A percentile compares a stretch with the other conserved stretches of the same genome.
These are phyloP conservation scores for Onychomys torridus DNA, from an alignment of 2,797 vertebrate species.

Conservation along the genomic window DNA sequence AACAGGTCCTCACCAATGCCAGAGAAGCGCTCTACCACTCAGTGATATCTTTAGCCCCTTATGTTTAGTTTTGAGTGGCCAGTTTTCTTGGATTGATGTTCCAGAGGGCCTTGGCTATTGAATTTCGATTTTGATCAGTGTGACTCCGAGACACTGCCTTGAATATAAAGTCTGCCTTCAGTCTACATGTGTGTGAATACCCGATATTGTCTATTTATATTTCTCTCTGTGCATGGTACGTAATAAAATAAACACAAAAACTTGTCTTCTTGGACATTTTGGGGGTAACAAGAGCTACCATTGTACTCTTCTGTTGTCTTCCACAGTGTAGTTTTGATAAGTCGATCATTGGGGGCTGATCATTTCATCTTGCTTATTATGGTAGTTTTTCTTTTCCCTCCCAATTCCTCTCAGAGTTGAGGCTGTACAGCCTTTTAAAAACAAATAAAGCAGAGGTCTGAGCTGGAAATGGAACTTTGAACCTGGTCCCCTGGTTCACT, in stretches of 20 bases:
- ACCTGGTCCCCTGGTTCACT: slow-evolving; percentile 20
- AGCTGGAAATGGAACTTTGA: slow-evolving; percentile 42
- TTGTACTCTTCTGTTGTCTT: slow-evolving; percentile 20
- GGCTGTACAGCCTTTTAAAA: slow-evolving; percentile 54
- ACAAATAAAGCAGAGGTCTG: slow-evolving; percentile 54
- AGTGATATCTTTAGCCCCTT: neutral
- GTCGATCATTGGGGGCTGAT: neutral
- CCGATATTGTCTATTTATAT: slow-evolving; percentile 44
- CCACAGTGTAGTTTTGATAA: neutral
- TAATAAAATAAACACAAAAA: slow-evolving; percentile 58
- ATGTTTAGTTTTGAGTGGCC: neutral
- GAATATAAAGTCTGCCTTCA: neutral
- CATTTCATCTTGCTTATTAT: slow-evolving; percentile 61
- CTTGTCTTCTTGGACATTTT: slow-evolving; percentile 1
- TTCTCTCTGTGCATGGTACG: neutral
- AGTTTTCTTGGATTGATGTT: neutral
- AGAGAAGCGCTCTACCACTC: neutral
- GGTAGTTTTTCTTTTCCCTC: neutral
- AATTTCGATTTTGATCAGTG: neutral
- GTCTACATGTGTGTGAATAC: neutral
- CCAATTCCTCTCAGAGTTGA: neutral
- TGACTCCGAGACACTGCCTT: neutral
- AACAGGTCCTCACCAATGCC: neutral
- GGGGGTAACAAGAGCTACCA: slow-evolving; percentile 26
- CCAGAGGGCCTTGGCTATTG: neutral